Base-by-base conservation (phyloP, 2,888 invertebrate genomes). In the Cephus rjabovi region DNA sequence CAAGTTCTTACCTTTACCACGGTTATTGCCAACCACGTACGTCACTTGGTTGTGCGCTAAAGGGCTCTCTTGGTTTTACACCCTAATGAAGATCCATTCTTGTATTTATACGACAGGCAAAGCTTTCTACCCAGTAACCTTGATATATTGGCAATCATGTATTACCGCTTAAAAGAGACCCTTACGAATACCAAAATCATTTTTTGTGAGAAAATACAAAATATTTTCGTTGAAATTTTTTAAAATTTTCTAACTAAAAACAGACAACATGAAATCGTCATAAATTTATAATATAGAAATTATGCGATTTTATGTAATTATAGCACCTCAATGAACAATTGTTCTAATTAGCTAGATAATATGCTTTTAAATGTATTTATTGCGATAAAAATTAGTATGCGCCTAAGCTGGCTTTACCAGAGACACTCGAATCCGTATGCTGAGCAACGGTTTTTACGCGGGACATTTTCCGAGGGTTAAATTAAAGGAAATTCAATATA, bases 401-500 rank as follows among this genome's bases (percentile, higher is more conserved):
- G 56, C 1, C 1, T 9, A 23, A 23, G 9, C 23, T 56, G 9
- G 23, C 23, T 56, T 6, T 56, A 23, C 23, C 23, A 23, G 56
- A 23, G 23, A 56, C 23, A 56, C 56, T 56, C 23, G 23, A 56
- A 56, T 23, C 56, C 56, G 56, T 56, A 56, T 23, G 56, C 56
- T 6, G 56, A 56, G 56, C 23, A 56, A 56, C 23, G 56, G n/a
- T n/a, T 76, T 30, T 23, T 34, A 12, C 69, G 15, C 68, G 15
- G 12, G 75, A 77, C 77, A 30, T 74, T 69, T 77, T 35, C 69
- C 68, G 74, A 74, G 69, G 75, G 75, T 80, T 82, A 79, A 88
- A 88, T 85, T 85, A 84, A 86, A 86, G 85, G 84, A 87, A 87
- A 87, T 86, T 85, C 86, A 85, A 88, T 88, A 87, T 88, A 88